Conservation (phyloP, 2,888 invertebrate genomes). For the Nebria brevicollis region DNA sequence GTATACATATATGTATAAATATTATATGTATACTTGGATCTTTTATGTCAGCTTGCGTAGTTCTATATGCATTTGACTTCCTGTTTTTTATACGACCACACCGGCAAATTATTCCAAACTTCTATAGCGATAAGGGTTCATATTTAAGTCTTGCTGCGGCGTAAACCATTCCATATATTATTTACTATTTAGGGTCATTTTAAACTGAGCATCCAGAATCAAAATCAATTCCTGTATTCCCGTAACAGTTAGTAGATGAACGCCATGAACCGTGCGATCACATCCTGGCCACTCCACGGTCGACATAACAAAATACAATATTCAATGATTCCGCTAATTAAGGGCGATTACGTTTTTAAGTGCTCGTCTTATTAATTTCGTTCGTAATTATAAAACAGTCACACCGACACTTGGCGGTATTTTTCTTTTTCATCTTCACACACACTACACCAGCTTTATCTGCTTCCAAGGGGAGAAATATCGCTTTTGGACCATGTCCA, state of each 20-base stretch:
- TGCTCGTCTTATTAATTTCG: constrained; percentile 25
- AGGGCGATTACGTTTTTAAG: constrained; percentile 28
- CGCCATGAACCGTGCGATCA: neutral
- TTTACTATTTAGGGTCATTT: no score
- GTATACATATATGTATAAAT: neutral
- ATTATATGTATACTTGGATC: constrained; percentile 14
- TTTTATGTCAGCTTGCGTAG: constrained; percentile 14
- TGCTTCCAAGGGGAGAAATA: no score
- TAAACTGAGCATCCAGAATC: no score
- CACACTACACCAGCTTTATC: no score
- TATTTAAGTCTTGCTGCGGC: no score
- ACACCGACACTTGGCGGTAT: constrained; percentile 19
- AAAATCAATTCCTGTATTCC: neutral
- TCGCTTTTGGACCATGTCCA: no score
- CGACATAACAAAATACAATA: constrained; percentile 5
- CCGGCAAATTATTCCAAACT: constrained; percentile 4
- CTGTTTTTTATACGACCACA: neutral
- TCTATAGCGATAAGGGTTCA: neutral
- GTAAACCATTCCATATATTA: no score
- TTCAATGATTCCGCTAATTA: constrained; percentile 30
- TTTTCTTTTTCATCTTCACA: neutral
- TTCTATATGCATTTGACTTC: constrained; percentile 11
- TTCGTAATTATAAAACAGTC: constrained; percentile 22
- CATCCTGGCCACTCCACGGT: neutral
- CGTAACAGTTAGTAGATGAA: neutral